Percentiles rank a stretch among this genome's conserved stretches.
phyloP scores from a whole-genome alignment of 2,113 vertebrate genomes.

The Orycteropus afer region DNA sequence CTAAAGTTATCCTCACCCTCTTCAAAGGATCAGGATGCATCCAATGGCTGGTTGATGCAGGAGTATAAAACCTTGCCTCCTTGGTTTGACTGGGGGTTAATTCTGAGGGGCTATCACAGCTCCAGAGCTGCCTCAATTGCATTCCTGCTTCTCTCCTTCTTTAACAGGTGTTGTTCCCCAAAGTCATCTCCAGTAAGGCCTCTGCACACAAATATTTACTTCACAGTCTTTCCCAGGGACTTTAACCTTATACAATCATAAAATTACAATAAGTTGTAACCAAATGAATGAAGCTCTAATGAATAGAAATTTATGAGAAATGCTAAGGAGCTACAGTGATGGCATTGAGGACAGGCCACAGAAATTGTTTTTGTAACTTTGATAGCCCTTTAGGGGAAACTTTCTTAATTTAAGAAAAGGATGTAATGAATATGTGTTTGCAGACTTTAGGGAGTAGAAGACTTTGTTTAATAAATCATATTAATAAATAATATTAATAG shows the following conservation, averaged over 20 bases:
- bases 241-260: not conserved
- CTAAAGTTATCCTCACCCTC: not conserved
- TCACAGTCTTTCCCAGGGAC: not conserved
- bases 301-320: slow-evolving; percentile 10
- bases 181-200: not conserved
- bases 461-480: not conserved
- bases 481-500: too few relatives aligned
- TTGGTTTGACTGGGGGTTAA: not conserved
- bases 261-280: not conserved
- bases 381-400: not conserved
- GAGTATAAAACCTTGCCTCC: too few relatives aligned
- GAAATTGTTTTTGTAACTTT: not conserved
- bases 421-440: not conserved
- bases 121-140: not conserved
- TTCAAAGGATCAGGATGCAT: not conserved
- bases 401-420: not conserved
- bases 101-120: not conserved
- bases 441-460: not conserved
- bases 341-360: not conserved
- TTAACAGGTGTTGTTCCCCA: not conserved
- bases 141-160: not conserved
- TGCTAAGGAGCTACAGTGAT: not conserved
- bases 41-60: not conserved
- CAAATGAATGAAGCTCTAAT: not conserved
- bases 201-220: not conserved